phyloP scores from a whole-genome alignment of 2,797 vertebrate genomes.

The Luscinia luscinia region DNA sequence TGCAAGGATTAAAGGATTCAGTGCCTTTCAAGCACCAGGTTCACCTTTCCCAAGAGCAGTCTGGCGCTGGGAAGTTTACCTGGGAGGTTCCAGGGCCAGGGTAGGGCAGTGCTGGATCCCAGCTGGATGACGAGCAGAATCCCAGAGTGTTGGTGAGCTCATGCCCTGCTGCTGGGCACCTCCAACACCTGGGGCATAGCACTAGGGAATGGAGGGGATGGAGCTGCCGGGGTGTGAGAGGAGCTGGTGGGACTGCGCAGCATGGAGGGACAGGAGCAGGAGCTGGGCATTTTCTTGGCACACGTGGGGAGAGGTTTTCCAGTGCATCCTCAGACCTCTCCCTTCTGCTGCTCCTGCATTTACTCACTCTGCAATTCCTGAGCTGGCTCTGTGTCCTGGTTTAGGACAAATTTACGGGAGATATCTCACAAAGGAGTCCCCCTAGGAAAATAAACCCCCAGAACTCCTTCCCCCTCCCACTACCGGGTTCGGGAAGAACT shows the following conservation, averaged over 20 bases:
- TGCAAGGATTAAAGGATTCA: slow-evolving; percentile 58
- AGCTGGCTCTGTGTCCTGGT: too few species aligned
- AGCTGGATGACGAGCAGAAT: not conserved
- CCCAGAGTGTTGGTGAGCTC: too few species aligned
- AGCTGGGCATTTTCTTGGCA: not conserved
- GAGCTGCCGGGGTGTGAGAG: not conserved
- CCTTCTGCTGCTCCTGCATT: not conserved
- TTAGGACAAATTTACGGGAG: too few species aligned
- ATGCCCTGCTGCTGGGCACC: not conserved
- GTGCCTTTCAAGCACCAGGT: not conserved
- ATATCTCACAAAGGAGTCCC: too few species aligned
- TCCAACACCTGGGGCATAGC: fast-evolving
- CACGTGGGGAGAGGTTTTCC: fast-evolving
- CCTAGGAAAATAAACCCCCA: too few species aligned
- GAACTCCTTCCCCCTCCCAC: too few species aligned
- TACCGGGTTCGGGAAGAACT: too few species aligned
- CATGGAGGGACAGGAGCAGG: not conserved
- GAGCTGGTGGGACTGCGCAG: not conserved
- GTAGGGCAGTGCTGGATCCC: not conserved
- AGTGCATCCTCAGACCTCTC: not conserved
- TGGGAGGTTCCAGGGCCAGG: not conserved
- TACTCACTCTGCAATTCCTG: not conserved
- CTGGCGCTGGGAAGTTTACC: not conserved
- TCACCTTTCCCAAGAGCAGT: slow-evolving; percentile 17
- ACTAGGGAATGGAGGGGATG: fast-evolving